A percentile compares a stretch with the other conserved stretches of the same genome.
Conservation (phyloP, 2,888 invertebrate species). For the Caenorhabditis drosophilae region DNA sequence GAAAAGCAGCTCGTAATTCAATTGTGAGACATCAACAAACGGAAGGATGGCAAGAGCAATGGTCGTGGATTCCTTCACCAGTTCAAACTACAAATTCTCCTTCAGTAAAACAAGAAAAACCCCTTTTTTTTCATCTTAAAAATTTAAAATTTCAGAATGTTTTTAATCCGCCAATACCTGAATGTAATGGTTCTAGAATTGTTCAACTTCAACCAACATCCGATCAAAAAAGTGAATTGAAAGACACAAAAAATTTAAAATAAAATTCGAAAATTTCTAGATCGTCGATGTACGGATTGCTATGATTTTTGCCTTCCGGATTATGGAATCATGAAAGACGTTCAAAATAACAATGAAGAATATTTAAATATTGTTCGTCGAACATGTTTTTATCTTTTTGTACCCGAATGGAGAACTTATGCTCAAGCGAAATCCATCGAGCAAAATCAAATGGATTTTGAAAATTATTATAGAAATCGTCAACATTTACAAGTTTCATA, state of each 20-base stretch:
- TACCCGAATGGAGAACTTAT: slow-evolving; percentile 66
- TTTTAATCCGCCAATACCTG: slow-evolving; percentile 58
- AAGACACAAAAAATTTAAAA: too few relatives aligned
- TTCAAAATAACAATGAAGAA: slow-evolving; percentile 30
- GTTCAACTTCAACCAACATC: slow-evolving; percentile 52
- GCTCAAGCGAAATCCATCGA: slow-evolving; percentile 56
- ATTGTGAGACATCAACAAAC: slow-evolving; percentile 18
- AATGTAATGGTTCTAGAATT: slow-evolving; percentile 64
- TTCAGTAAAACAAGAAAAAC: neutral
- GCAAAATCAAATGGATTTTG: slow-evolving; percentile 61
- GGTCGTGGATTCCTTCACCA: slow-evolving; percentile 50
- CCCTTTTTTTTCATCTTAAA: too few relatives aligned
- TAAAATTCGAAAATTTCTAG: slow-evolving; percentile 34
- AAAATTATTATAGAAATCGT: slow-evolving; percentile 52
- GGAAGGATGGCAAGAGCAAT: slow-evolving; percentile 59
- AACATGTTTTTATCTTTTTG: slow-evolving; percentile 66
- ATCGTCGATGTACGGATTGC: slow-evolving; percentile 62
- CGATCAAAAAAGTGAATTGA: slow-evolving; percentile 56
- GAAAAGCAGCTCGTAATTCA: slow-evolving; percentile 52
- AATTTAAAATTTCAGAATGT: slow-evolving; percentile 11
- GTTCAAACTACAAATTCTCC: slow-evolving; percentile 15
- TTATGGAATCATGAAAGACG: slow-evolving; percentile 56
- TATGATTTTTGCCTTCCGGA: slow-evolving; percentile 66
- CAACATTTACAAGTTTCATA: slow-evolving; percentile 34
- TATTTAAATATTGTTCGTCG: slow-evolving; percentile 61